Conservation (phyloP, 2,888 invertebrate genomes). For the Cremastinae sp. region DNA sequence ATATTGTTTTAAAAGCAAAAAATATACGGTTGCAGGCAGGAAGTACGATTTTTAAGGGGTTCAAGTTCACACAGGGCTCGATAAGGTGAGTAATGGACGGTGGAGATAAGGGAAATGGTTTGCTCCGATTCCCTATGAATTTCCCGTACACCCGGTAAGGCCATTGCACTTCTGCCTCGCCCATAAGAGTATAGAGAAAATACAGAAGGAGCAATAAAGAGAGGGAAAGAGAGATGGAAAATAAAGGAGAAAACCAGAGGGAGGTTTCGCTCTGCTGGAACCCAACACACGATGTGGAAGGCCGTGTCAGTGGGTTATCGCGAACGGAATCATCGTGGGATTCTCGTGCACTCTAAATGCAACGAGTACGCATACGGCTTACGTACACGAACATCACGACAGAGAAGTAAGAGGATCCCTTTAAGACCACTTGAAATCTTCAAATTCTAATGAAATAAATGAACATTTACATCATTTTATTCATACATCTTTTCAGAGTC, state of each 20-base stretch:
- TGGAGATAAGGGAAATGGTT: slow-evolving; percentile 19
- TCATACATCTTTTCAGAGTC: too few relatives aligned
- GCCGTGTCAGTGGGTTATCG: slow-evolving; percentile 65
- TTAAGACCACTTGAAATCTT: too few relatives aligned
- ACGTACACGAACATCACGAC: too few relatives aligned
- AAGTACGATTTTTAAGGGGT: not conserved
- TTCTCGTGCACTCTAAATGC: slow-evolving; percentile 51
- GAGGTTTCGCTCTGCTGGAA: slow-evolving; percentile 44
- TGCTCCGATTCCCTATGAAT: slow-evolving; percentile 22
- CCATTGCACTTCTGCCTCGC: slow-evolving; percentile 41
- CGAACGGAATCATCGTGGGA: slow-evolving; percentile 59
- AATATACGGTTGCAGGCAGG: not conserved
- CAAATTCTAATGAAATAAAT: too few relatives aligned
- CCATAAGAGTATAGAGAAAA: slow-evolving; percentile 25
- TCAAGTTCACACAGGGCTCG: not conserved
- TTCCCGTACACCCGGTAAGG: slow-evolving; percentile 33
- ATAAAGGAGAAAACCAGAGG: slow-evolving; percentile 39
- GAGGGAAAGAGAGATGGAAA: slow-evolving; percentile 12
- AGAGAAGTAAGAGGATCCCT: too few relatives aligned
- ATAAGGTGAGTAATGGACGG: slow-evolving; percentile 9
- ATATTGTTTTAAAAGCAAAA: not conserved
- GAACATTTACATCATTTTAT: too few relatives aligned
- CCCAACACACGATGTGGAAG: slow-evolving; percentile 56
- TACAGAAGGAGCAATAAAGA: slow-evolving; percentile 13
- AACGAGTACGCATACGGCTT: not conserved